Conservation (phyloP, 2,797 vertebrate genomes). For the Propithecus perrieri region DNA sequence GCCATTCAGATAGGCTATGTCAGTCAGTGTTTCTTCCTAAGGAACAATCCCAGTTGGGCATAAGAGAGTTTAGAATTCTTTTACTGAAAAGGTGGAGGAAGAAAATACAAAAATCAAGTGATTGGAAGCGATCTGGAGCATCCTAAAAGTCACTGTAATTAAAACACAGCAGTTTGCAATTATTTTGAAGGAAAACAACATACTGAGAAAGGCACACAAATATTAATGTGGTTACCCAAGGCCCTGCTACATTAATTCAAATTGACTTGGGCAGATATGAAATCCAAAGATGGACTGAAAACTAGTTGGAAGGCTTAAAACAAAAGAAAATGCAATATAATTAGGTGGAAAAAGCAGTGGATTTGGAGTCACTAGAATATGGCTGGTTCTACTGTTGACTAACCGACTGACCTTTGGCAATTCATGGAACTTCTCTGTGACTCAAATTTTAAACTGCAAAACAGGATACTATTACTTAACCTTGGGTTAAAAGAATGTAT, state of each 20-base stretch:
- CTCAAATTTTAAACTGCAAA: slow-evolving; percentile 69
- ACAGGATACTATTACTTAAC: slow-evolving; percentile 69
- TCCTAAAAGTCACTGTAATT: slow-evolving; percentile 43
- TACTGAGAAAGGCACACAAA: background rate
- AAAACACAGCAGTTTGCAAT: slow-evolving; percentile 56
- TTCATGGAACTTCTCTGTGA: slow-evolving; percentile 58
- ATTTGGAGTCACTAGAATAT: slow-evolving; percentile 5
- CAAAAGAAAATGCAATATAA: slow-evolving; percentile 53
- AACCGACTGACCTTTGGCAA: slow-evolving; percentile 65
- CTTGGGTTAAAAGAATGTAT: slow-evolving; percentile 45
- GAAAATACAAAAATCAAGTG: background rate
- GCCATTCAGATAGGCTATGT: background rate
- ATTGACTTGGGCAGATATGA: slow-evolving; percentile 20
- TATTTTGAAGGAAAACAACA: slow-evolving; percentile 18
- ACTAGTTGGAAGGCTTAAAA: slow-evolving; percentile 44
- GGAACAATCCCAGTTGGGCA: background rate
- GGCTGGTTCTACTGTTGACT: slow-evolving; percentile 46
- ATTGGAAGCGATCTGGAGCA: background rate
- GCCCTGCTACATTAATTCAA: background rate
- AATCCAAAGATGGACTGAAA: slow-evolving; percentile 5
- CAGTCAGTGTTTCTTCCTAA: background rate
- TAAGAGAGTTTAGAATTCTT: background rate
- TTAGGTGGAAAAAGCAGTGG: slow-evolving; percentile 44
- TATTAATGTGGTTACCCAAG: slow-evolving; percentile 23
- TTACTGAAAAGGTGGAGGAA: background rate